phyloP scores from a whole-genome alignment of 2,113 vertebrate genomes.

The Mustela lutreola region DNA sequence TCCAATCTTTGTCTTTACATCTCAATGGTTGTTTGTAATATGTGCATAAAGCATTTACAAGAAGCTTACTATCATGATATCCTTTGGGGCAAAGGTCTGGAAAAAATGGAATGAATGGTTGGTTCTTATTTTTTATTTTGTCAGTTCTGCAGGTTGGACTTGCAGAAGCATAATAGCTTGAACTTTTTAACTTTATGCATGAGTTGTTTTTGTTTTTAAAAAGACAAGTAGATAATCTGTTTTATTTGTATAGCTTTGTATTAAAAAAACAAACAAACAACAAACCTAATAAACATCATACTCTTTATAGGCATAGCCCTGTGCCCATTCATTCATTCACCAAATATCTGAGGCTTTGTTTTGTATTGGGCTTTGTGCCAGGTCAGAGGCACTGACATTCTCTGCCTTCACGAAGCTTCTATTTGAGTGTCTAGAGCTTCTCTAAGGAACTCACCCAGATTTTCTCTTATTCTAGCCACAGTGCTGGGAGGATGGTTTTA shows the following conservation, averaged over 20 bases:
- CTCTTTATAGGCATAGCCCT: neutral
- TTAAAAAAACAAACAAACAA: neutral
- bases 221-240: neutral
- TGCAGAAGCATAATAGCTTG: neutral
- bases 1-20: neutral
- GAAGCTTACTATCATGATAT: neutral
- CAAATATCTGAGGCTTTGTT: neutral
- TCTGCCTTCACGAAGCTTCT: neutral
- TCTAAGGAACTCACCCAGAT: neutral
- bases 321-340: neutral
- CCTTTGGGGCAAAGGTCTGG: neutral
- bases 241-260: conserved; percentile 7
- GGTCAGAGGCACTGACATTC: neutral
- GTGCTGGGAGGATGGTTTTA: neutral
- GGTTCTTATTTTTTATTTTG: neutral
- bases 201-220: neutral
- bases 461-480: conserved; percentile 5
- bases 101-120: conserved; percentile 17
- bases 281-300: neutral
- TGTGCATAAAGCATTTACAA: neutral
- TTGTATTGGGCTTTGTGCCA: neutral
- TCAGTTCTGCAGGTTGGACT: neutral
- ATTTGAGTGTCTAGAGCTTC: conserved; percentile 2
- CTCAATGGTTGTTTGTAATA: neutral
- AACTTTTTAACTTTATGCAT: neutral